Conservation (phyloP, 1,140 invertebrate species). For the Pemphigus obesinymphae region DNA sequence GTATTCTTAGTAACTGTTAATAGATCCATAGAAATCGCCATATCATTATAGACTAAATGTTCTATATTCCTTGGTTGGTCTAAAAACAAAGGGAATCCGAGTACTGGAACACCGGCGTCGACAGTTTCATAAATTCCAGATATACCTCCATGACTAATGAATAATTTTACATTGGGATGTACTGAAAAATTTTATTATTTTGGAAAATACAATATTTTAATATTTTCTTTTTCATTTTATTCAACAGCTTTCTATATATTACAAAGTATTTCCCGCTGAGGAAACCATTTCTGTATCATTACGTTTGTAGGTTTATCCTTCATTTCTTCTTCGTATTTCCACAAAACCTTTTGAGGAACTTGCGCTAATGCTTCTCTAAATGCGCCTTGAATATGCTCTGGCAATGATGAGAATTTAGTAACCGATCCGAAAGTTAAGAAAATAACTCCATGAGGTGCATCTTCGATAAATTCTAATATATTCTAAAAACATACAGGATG, state of each 20-base stretch:
- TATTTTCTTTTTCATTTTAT: not conserved
- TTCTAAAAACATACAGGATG: too few species aligned
- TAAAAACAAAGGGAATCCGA: conserved; percentile 64
- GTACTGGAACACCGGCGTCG: conserved; percentile 63
- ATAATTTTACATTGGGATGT: conserved; percentile 62
- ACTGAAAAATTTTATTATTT: conserved; percentile 49
- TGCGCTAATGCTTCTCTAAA: conserved; percentile 53
- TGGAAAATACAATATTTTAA: too few species aligned
- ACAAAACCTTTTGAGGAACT: conserved; percentile 56
- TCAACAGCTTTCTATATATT: not conserved
- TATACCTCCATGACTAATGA: conserved; percentile 67
- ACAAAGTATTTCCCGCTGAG: conserved; percentile 51
- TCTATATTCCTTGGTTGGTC: conserved; percentile 57
- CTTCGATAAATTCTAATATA: conserved; percentile 58
- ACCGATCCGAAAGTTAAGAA: conserved; percentile 61
- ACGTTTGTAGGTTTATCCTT: conserved; percentile 55
- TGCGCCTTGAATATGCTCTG: conserved; percentile 48
- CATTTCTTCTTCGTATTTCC: conserved; percentile 57
- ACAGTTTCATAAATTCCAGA: conserved; percentile 65
- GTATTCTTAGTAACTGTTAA: conserved; percentile 49
- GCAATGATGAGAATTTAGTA: conserved; percentile 50
- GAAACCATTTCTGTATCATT: conserved; percentile 50
- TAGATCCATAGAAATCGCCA: conserved; percentile 49
- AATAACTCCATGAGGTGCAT: conserved; percentile 56
- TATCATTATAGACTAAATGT: conserved; percentile 46